Base-by-base conservation (phyloP, 2,797 vertebrate genomes). In the Hippopotamyrus pictus region DNA sequence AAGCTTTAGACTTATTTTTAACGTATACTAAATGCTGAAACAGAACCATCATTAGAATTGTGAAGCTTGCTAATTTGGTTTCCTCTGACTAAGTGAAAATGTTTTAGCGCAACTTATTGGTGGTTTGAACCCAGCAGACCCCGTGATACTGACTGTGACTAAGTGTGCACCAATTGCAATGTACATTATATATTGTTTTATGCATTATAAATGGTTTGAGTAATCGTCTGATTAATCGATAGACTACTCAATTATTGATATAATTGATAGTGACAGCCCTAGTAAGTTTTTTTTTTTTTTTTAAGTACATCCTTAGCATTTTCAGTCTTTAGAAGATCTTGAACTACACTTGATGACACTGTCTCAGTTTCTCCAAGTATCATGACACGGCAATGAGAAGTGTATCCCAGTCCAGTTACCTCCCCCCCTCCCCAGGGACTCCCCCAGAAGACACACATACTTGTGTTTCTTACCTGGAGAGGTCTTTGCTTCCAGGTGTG, bases 401-500 rank as follows among this genome's bases (percentile, higher is more conserved):
- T 12, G 25, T 69, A 25, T 69, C 9, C 25, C 25, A 69, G 62
- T 33, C 25, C 9, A 69, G 25, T 69, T 33, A 29, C 25, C 25
- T 3, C 57, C 57, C 50, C 50, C 50, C 50, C 46, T 9, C 17
- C 5, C 22, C 59, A 22, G n/a, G 7, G 7, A 22, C 57, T n/a
- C 6, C 25, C 29, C 65, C 29, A 92, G 88, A 2, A 86, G 50
- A 79, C 65, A 79, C 6, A 19, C 46, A 11, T 65, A 33, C 29
- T 33, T 69, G 65, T 69, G 25, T 33, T 69, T 29, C 89, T 89
- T 92, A 99, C 99, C 97, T 99, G 91, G 97, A 97, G 7, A 99
- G 97, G 92, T 99, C 99, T 92, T 99, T 99, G 96, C 99, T 99
- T 89, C 98, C 98, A 5, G 98, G 99, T 0, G 98, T 99, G 11